phyloP scores from a whole-genome alignment of 2,797 vertebrate genomes.

The Parotocinclus haroldoi region DNA sequence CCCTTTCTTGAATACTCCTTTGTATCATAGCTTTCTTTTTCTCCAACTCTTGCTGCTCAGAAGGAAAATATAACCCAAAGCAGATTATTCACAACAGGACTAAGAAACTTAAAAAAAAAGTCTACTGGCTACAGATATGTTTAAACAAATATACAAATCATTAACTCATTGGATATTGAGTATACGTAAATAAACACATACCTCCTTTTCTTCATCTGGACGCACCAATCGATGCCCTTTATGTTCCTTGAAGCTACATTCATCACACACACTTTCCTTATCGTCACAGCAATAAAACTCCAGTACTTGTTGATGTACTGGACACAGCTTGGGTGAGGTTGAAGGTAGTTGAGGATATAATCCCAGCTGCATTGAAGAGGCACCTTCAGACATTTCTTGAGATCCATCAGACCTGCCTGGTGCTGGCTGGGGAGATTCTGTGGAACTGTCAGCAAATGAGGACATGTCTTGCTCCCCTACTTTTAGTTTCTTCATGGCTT shows the following conservation, averaged over 20 bases:
- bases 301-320: constrained; percentile 60
- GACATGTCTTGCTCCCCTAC: constrained; percentile 49
- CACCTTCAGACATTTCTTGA: constrained; percentile 7
- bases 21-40: constrained; percentile 31
- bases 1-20: constrained; percentile 40
- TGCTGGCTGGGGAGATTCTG: constrained; percentile 27
- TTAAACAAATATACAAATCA: too few species aligned
- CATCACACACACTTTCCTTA: constrained; percentile 63
- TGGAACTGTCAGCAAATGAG: constrained; percentile 1
- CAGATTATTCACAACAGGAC: background rate
- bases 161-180: too few species aligned
- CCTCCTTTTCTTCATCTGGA: constrained; percentile 58
- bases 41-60: constrained; percentile 40
- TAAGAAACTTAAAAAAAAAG: background rate
- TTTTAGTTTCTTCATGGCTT: constrained; percentile 72
- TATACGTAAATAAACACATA: background rate
- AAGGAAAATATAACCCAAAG: background rate
- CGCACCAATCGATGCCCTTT: constrained; percentile 63
- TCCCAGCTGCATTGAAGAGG: constrained; percentile 36
- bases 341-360: constrained; percentile 66
- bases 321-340: constrained; percentile 52
- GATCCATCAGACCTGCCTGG: constrained; percentile 50
- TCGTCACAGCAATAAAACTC: constrained; percentile 70
- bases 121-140: too few species aligned
- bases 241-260: constrained; percentile 66